Evolutionary conservation across 2,888 invertebrate species (phyloP), one percentile per base, ranked within the genome.

Genomic region (Thecophora atra): DNA sequence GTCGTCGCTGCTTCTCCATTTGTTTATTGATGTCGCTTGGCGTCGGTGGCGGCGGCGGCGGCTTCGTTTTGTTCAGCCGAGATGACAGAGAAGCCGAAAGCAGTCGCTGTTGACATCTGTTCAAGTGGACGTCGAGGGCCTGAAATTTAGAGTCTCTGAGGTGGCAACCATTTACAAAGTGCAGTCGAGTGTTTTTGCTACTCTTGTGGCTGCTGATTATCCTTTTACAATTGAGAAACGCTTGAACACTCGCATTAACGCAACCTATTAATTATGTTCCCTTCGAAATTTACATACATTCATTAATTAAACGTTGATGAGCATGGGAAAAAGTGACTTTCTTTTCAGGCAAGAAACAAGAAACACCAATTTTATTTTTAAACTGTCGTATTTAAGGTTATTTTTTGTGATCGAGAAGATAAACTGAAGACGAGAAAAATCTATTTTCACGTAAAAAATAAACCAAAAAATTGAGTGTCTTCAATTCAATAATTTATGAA

Each of bases 81-180:
- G 54, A 66, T 54, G 21, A 64, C 19, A 64, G 26, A 42, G 47
- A 64, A 44, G 64, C 66, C 54, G 54, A 30, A 66, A 66, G 64
- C n/a, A 37, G 62, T 62, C 37, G 30, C 21, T 62, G 21, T 64
- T 56, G 67, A 67, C 67, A 67, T 37, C n/a, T 67, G 67, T 54
- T 67, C 17, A 54, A 56, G 67, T 67, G 67, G 56, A 19, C 54
- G 21, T 56, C 19, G 56, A 24, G 56, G 21, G 24, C 24, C 17
- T 51, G 51, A 17, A 24, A 56, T 11, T 56, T 11, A 56, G 56
- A 21, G 60, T 60, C 19, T 60, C 30, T 54, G 60, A 28, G n/a
- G 30, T 26, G 60, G 26, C 30, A 28, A 26, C 30, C 4, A 64
- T 24, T 52, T 8, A 54, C 54, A 24, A 30, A 26, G 30, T 37